These are phyloP conservation scores for Sphinx pinastri DNA, from an alignment of 2,888 invertebrate genomes.

Conservation along the genomic window DNA sequence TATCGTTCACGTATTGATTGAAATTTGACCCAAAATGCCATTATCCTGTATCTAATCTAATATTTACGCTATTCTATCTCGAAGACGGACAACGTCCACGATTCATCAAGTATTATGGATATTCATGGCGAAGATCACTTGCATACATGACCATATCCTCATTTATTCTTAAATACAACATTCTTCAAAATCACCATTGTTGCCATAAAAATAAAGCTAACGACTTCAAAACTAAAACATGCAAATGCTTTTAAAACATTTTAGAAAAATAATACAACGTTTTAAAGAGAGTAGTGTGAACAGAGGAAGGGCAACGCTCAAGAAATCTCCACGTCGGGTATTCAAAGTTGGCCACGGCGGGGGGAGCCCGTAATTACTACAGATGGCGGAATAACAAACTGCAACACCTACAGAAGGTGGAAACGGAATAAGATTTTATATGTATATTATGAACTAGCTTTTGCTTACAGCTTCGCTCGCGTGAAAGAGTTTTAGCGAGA, in stretches of 20 bases:
- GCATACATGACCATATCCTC: too few species aligned
- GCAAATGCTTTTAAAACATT: background rate
- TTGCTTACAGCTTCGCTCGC: too few species aligned
- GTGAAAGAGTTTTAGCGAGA: too few species aligned
- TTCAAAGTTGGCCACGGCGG: conserved; percentile 16
- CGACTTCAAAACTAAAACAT: background rate
- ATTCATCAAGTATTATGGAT: too few species aligned
- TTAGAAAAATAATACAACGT: conserved; percentile 12
- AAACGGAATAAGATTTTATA: background rate
- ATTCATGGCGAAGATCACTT: too few species aligned
- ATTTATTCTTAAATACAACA: too few species aligned
- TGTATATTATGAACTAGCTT: background rate
- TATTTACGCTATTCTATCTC: too few species aligned
- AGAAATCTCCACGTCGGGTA: conserved; percentile 23
- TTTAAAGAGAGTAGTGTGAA: conserved; percentile 13
- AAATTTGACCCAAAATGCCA: too few species aligned
- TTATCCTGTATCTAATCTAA: too few species aligned
- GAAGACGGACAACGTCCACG: too few species aligned
- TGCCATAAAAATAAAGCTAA: background rate
- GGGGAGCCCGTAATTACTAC: conserved; percentile 24
- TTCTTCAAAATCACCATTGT: too few species aligned
- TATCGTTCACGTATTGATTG: too few species aligned
- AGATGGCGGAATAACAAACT: background rate
- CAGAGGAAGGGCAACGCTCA: conserved; percentile 12
- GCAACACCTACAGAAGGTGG: conserved; percentile 16